Evolutionary conservation across 1,140 invertebrate species (phyloP).

Genomic region (Leptonema lineaticorne): DNA sequence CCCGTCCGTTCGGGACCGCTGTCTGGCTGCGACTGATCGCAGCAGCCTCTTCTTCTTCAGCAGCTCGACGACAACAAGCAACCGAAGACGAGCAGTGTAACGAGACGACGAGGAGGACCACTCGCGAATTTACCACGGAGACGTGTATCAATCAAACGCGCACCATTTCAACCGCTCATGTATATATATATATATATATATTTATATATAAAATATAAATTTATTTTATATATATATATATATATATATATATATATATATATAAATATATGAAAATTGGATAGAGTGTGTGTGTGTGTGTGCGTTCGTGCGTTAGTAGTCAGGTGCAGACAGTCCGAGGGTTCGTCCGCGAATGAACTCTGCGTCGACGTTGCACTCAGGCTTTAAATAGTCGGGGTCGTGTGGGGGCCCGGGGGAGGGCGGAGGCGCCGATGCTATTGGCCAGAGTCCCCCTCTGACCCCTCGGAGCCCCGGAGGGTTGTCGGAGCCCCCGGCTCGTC

Average conservation of each 20-base stretch:
- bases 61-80: not conserved
- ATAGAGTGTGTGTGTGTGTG: not conserved
- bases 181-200: too few species aligned
- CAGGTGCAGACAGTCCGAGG: conserved; percentile 34
- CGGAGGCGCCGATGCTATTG: conserved; percentile 5
- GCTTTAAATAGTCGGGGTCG: conserved; percentile 39
- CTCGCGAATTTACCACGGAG: conserved; percentile 3
- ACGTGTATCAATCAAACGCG: not conserved
- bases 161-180: too few species aligned
- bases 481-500: not conserved
- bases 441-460: conserved; percentile 27
- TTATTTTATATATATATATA: conserved; percentile 3
- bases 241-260: conserved; percentile 13
- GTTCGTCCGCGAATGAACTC: conserved; percentile 42
- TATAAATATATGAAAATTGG: not conserved
- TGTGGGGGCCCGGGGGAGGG: conserved; percentile 7
- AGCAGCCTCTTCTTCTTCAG: conserved; percentile 10
- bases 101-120: conserved; percentile 6
- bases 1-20: conserved; percentile 27
- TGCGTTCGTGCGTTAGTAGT: not conserved
- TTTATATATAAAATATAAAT: too few species aligned
- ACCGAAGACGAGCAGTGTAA: conserved; percentile 11
- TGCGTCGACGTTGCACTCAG: conserved; percentile 36
- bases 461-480: conserved; percentile 33
- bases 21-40: conserved; percentile 36